Evolutionary conservation across 2,797 vertebrate species (phyloP).

Genomic region (Takifugu ocellatus): DNA sequence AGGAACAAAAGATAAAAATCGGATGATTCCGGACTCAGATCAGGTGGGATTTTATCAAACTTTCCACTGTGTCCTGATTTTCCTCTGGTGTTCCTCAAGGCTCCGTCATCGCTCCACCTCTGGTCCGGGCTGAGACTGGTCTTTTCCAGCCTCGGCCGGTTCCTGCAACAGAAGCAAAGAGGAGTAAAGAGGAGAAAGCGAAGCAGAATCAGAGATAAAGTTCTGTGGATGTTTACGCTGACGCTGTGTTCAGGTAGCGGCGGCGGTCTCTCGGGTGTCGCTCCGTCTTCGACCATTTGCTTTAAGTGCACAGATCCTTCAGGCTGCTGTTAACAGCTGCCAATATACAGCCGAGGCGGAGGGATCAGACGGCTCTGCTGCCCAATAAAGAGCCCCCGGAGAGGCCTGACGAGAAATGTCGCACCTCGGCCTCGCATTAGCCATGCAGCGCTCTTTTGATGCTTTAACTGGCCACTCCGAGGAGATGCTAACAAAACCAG

Average conservation of each 20-base stretch:
- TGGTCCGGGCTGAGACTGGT: neutral
- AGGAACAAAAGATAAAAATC: too few species aligned
- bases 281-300: conserved; percentile 75
- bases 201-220: neutral
- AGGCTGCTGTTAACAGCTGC: conserved; percentile 79
- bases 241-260: neutral
- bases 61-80: too few species aligned
- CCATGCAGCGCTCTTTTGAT: conserved; percentile 82
- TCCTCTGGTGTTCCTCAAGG: neutral
- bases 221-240: too few species aligned
- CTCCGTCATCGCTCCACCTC: conserved; percentile 11
- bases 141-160: too few species aligned
- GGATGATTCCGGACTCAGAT: too few species aligned
- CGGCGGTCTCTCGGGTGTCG: conserved; percentile 58
- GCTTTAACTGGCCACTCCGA: conserved; percentile 77
- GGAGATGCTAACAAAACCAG: conserved; percentile 15
- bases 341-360: conserved; percentile 78
- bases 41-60: too few species aligned
- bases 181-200: too few species aligned
- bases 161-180: too few species aligned
- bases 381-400: conserved; percentile 75
- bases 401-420: conserved; percentile 80
- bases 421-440: conserved; percentile 80
- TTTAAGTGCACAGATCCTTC: conserved; percentile 65
- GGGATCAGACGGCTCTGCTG: conserved; percentile 79